phyloP scores from a whole-genome alignment of 1,140 invertebrate species.

The Tribolium madens region DNA sequence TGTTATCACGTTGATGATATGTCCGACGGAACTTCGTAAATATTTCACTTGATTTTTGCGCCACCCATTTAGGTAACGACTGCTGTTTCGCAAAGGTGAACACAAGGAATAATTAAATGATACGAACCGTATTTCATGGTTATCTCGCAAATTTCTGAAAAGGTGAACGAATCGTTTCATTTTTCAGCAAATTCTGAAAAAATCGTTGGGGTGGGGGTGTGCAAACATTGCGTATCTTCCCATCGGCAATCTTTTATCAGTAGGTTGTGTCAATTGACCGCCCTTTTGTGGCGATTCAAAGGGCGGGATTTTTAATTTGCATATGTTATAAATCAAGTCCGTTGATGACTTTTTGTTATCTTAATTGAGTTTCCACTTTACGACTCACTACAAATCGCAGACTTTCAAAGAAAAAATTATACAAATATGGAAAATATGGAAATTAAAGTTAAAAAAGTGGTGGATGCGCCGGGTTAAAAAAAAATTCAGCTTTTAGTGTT shows the following conservation, averaged over 20 bases:
- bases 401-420: no score
- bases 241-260: conserved; percentile 15
- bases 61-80: background rate
- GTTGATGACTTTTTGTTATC: background rate
- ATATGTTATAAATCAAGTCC: background rate
- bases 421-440: no score
- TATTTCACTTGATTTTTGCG: conserved; percentile 7
- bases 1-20: conserved; percentile 13
- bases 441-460: no score
- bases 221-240: conserved; percentile 16
- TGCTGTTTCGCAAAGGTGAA: background rate
- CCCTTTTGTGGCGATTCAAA: background rate
- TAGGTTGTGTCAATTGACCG: conserved; percentile 1
- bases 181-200: conserved; percentile 12
- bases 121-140: background rate
- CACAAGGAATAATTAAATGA: background rate
- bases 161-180: background rate
- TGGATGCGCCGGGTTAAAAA: no score
- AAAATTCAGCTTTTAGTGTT: no score
- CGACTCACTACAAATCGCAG: no score
- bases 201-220: background rate
- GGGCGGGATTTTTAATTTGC: conserved; percentile 2
- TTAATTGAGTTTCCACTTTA: background rate
- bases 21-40: background rate
- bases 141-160: background rate